Evolutionary conservation across 2,113 vertebrate genomes (phyloP).

Genomic region (Phalacrocorax carbo): DNA sequence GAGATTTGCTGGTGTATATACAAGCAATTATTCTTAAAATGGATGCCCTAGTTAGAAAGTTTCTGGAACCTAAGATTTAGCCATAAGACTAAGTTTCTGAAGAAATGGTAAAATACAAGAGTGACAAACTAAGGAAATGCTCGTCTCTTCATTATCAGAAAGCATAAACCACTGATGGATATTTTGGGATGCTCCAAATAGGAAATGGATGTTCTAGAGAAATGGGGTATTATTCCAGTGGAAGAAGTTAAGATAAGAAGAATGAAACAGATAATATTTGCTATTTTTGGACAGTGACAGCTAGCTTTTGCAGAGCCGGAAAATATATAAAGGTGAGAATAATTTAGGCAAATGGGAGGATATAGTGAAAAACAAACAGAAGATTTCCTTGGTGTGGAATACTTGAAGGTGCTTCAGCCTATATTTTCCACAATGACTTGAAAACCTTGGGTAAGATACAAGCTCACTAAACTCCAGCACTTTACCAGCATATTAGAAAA

Average conservation of each 20-base stretch:
- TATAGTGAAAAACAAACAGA: not conserved
- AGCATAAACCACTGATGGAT: not conserved
- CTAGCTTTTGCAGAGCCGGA: not conserved
- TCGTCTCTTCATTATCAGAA: not conserved
- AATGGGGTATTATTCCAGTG: not conserved
- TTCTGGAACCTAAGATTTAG: not conserved
- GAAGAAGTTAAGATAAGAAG: not conserved
- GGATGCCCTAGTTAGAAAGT: not conserved
- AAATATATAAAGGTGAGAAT: not conserved
- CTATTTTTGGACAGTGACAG: not conserved
- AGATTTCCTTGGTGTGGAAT: not conserved
- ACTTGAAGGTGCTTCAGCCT: not conserved
- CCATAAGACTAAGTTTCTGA: not conserved
- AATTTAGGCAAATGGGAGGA: not conserved
- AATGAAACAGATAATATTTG: not conserved
- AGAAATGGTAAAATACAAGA: not conserved
- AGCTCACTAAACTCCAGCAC: not conserved
- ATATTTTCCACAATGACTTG: not conserved
- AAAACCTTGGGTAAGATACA: not conserved
- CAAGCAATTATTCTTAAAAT: not conserved
- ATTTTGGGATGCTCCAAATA: not conserved
- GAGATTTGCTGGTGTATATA: not conserved
- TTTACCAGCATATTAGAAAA: not conserved
- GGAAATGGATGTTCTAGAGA: not conserved
- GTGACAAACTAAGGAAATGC: not conserved